Evolutionary conservation across 2,113 vertebrate genomes (phyloP).

Genomic region (Bungarus multicinctus): DNA sequence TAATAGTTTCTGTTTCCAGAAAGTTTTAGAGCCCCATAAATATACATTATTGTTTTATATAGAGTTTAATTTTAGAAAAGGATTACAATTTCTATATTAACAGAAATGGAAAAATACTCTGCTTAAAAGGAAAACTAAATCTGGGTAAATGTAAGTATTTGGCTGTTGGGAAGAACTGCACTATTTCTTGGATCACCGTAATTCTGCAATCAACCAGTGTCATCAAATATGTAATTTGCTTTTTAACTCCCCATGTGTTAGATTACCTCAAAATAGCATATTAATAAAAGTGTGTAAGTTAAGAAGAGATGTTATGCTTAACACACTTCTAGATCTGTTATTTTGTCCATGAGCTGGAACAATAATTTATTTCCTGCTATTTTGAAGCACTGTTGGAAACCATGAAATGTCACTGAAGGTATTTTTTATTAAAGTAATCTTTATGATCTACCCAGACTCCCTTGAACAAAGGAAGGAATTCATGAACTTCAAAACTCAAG

Average conservation of each 20-base stretch:
- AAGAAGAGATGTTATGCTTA: background rate
- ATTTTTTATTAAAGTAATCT: background rate
- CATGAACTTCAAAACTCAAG: fast-evolving
- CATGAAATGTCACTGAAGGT: no score
- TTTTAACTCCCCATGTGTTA: background rate
- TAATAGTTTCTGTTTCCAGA: background rate
- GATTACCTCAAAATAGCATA: background rate
- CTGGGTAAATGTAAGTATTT: background rate
- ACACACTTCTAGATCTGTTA: background rate
- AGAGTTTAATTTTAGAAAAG: background rate
- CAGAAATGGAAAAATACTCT: background rate
- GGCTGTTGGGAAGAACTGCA: background rate
- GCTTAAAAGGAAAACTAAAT: background rate
- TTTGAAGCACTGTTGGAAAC: background rate
- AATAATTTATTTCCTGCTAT: background rate
- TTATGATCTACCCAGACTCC: background rate
- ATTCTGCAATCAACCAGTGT: background rate
- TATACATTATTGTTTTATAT: background rate
- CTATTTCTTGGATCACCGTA: background rate
- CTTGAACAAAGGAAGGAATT: background rate
- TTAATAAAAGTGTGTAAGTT: background rate
- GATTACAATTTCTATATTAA: background rate
- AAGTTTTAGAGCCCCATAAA: background rate
- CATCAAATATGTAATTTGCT: background rate
- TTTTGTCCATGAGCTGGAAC: no score